A percentile compares a stretch with the other conserved stretches of the same genome.
These are phyloP conservation scores for Galeruca laticollis DNA, from an alignment of 2,888 invertebrate genomes.

Conservation along the genomic window DNA sequence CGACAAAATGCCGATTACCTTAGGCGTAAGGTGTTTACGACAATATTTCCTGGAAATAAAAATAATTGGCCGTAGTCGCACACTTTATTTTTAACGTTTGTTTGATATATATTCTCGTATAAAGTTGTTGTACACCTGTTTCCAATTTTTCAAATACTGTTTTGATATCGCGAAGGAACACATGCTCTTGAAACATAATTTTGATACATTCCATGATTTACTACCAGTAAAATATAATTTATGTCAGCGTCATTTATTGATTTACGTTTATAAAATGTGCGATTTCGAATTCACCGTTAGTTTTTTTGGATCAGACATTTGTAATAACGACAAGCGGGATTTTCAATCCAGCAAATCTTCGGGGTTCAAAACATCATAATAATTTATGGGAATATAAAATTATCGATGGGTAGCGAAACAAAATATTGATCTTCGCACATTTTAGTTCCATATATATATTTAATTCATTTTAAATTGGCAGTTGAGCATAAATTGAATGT, in stretches of 20 bases:
- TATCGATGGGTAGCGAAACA: no score
- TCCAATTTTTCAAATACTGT: not conserved
- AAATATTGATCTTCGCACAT: no score
- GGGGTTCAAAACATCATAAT: no score
- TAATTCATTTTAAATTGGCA: no score
- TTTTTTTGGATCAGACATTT: no score
- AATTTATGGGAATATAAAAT: no score
- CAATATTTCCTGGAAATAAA: conserved; percentile 13
- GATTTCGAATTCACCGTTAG: no score
- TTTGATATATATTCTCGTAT: not conserved
- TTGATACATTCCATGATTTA: not conserved
- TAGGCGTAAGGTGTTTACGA: not conserved
- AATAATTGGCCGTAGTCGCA: not conserved
- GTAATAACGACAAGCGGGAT: no score
- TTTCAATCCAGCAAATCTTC: no score
- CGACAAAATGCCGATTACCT: not conserved
- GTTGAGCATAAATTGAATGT: no score
- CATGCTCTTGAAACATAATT: not conserved
- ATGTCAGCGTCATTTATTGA: not conserved
- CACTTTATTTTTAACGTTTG: not conserved
- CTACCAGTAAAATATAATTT: not conserved
- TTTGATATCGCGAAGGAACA: not conserved
- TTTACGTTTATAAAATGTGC: not conserved
- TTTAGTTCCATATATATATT: no score
- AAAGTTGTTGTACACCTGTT: conserved; percentile 7